A percentile compares a stretch with the other conserved stretches of the same genome.
These are phyloP conservation scores for Rhagoletis zephyria DNA, from an alignment of 1,140 invertebrate species.

Conservation along the genomic window DNA sequence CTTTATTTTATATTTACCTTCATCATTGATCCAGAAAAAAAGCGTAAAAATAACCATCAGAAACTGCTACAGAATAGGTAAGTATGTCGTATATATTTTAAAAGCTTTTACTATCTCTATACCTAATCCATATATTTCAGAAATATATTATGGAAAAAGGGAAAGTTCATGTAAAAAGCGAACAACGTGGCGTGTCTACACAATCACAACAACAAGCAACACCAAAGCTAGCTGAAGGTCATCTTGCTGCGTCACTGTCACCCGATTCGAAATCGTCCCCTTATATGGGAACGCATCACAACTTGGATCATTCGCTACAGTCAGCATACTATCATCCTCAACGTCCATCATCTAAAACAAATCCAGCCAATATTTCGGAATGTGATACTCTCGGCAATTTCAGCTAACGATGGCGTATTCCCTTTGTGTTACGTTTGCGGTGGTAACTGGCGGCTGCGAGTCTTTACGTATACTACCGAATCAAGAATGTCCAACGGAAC, in stretches of 20 bases:
- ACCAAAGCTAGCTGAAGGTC: slow-evolving; percentile 36
- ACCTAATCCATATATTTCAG: not conserved
- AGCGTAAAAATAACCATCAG: too few relatives aligned
- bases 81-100: not conserved
- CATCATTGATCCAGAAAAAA: not conserved
- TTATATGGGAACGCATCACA: slow-evolving; percentile 32
- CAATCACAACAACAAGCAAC: slow-evolving; percentile 33
- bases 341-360: slow-evolving; percentile 54
- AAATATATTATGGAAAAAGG: slow-evolving; percentile 76
- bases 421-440: slow-evolving; percentile 90
- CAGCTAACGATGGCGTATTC: slow-evolving; percentile 55
- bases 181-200: slow-evolving; percentile 71
- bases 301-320: slow-evolving; percentile 58
- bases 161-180: slow-evolving; percentile 78
- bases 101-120: not conserved
- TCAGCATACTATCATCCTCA: slow-evolving; percentile 56
- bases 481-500: slow-evolving; percentile 77
- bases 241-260: slow-evolving; percentile 59
- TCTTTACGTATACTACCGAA: slow-evolving; percentile 80
- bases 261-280: slow-evolving; percentile 57
- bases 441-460: slow-evolving; percentile 81
- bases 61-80: not conserved
- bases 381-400: slow-evolving; percentile 38
- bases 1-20: not conserved
- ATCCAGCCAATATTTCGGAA: slow-evolving; percentile 56